Evolutionary conservation across 2,113 vertebrate genomes (phyloP).

Genomic region (Sprattus sprattus): DNA sequence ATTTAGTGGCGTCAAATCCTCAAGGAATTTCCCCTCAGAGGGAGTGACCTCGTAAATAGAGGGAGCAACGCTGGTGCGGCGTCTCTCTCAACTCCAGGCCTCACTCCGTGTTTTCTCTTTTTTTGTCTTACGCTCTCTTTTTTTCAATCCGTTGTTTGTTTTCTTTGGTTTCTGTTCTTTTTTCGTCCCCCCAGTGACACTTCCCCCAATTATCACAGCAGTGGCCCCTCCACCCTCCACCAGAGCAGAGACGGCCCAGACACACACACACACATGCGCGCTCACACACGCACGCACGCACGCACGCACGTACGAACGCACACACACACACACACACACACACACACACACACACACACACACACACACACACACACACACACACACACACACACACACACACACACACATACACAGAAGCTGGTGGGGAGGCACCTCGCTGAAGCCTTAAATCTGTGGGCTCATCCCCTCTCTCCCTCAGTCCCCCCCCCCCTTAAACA

Average conservation of each 20-base stretch:
- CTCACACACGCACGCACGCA: not conserved
- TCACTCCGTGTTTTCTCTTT: not conserved
- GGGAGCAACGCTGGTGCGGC: not conserved
- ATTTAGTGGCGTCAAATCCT: constrained; percentile 7
- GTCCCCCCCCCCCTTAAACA: not conserved
- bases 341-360: not conserved
- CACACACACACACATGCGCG: not conserved
- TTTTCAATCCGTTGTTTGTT: not conserved
- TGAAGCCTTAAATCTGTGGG: too few relatives aligned
- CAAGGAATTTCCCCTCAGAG: not conserved
- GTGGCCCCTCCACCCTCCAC: not conserved
- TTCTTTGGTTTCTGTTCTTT: not conserved
- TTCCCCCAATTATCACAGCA: not conserved
- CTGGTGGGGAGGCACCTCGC: too few relatives aligned
- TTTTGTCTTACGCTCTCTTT: not conserved
- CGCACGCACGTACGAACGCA: not conserved
- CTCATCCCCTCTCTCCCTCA: too few relatives aligned
- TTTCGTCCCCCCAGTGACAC: not conserved
- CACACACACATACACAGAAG: not conserved
- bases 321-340: not conserved
- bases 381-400: not conserved
- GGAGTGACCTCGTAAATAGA: constrained; percentile 12
- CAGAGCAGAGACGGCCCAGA: constrained; percentile 34
- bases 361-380: not conserved
- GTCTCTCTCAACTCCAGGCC: not conserved